A percentile compares a stretch with the other conserved stretches of the same genome.
Conservation (phyloP, 2,888 invertebrate species). For the Physocephala rufipes region DNA sequence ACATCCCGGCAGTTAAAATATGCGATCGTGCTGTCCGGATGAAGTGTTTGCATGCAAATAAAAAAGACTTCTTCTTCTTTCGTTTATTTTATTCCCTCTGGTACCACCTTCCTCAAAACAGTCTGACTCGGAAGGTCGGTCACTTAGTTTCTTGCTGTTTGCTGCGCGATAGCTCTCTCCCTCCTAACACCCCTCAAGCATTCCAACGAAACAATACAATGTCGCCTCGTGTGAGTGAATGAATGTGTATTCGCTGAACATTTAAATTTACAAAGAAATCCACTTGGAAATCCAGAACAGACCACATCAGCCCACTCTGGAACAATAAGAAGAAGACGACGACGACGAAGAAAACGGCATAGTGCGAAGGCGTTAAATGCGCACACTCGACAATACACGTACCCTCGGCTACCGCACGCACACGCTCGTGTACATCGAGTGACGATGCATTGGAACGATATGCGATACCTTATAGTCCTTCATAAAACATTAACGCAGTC, state of each 20-base stretch:
- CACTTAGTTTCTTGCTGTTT: too few relatives aligned
- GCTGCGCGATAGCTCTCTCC: not conserved
- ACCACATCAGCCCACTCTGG: not conserved
- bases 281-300: conserved; percentile 20
- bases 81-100: not conserved
- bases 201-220: too few relatives aligned
- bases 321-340: too few relatives aligned
- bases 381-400: conserved; percentile 14
- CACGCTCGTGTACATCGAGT: not conserved
- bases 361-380: conserved; percentile 42
- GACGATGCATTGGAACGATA: too few relatives aligned
- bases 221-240: conserved; percentile 12
- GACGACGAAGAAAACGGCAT: not conserved
- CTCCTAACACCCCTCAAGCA: too few relatives aligned
- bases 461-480: too few relatives aligned
- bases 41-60: conserved; percentile 36
- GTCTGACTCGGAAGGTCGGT: not conserved
- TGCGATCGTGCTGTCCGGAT: conserved; percentile 30
- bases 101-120: conserved; percentile 1
- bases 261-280: conserved; percentile 29
- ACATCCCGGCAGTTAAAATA: conserved; percentile 15
- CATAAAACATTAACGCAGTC: too few relatives aligned
- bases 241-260: too few relatives aligned
- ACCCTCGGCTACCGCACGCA: conserved; percentile 4
- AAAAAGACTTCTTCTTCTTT: conserved; percentile 20